A percentile compares a stretch with the other conserved stretches of the same genome.
These are phyloP conservation scores for Psix sp. DNA, from an alignment of 1,140 invertebrate genomes.

Conservation along the genomic window DNA sequence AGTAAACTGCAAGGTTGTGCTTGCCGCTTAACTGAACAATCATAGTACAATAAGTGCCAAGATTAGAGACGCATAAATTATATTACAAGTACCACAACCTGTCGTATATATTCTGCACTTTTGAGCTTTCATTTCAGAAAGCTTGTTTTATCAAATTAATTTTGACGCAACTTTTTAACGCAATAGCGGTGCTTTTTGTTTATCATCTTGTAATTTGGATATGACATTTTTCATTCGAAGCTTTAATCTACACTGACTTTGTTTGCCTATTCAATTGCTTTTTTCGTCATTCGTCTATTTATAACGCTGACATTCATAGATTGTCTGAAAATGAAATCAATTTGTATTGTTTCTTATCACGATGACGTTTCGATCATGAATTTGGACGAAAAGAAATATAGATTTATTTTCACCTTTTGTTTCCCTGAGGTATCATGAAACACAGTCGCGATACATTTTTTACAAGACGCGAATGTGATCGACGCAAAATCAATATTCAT, in stretches of 20 bases:
- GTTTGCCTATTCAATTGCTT: slow-evolving; percentile 1
- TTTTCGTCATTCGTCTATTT: slow-evolving; percentile 20
- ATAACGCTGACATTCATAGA: slow-evolving; percentile 27
- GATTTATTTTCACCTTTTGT: slow-evolving; percentile 50
- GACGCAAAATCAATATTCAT: slow-evolving; percentile 39
- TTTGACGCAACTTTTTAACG: no score
- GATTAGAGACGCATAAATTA: slow-evolving; percentile 35
- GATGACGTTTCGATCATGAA: slow-evolving; percentile 31
- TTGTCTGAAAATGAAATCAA: slow-evolving; percentile 51
- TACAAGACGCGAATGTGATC: slow-evolving; percentile 31
- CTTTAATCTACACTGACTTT: no score
- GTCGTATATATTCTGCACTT: no score
- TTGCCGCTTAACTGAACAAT: slow-evolving; percentile 29
- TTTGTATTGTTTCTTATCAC: slow-evolving; percentile 53
- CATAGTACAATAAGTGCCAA: slow-evolving; percentile 34
- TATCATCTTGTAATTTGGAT: no score
- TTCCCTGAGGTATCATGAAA: slow-evolving; percentile 37
- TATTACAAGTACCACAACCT: slow-evolving; percentile 9
- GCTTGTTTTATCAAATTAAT: no score
- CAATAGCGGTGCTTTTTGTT: no score
- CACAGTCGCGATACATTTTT: slow-evolving; percentile 45
- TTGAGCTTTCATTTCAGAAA: no score
- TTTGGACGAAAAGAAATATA: slow-evolving; percentile 41
- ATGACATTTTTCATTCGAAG: no score
- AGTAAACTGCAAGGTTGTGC: slow-evolving; percentile 46